phyloP scores from a whole-genome alignment of 2,797 vertebrate species.

The Eurystomus glaucurus region DNA sequence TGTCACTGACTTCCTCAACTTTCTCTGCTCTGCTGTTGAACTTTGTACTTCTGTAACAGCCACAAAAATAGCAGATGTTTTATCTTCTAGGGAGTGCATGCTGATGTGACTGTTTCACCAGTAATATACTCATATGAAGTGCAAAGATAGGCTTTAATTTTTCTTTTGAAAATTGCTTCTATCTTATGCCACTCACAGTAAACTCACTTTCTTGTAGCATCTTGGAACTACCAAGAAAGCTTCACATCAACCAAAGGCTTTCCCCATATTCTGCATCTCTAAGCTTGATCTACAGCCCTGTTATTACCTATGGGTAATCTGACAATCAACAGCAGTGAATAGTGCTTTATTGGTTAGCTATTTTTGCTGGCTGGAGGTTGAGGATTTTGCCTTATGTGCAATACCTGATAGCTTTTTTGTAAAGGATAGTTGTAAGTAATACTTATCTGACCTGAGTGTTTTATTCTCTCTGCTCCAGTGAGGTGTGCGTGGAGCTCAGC shows the following conservation, averaged over 20 bases:
- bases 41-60: background rate
- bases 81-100: background rate
- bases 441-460: background rate
- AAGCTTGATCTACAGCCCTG: background rate
- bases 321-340: background rate
- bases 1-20: conserved; percentile 4
- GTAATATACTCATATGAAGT: background rate
- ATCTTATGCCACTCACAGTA: background rate
- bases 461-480: background rate
- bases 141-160: background rate
- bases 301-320: background rate
- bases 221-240: background rate
- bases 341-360: background rate
- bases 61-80: background rate
- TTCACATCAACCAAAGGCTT: background rate
- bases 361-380: background rate
- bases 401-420: background rate
- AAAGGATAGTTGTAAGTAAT: background rate
- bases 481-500: background rate
- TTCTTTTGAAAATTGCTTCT: background rate
- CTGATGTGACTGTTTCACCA: background rate
- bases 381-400: background rate
- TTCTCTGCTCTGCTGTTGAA: conserved; percentile 3
- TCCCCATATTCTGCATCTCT: background rate
- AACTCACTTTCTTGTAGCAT: background rate